Base-by-base conservation (phyloP, 1,140 invertebrate genomes). In the Bombus polaris region DNA sequence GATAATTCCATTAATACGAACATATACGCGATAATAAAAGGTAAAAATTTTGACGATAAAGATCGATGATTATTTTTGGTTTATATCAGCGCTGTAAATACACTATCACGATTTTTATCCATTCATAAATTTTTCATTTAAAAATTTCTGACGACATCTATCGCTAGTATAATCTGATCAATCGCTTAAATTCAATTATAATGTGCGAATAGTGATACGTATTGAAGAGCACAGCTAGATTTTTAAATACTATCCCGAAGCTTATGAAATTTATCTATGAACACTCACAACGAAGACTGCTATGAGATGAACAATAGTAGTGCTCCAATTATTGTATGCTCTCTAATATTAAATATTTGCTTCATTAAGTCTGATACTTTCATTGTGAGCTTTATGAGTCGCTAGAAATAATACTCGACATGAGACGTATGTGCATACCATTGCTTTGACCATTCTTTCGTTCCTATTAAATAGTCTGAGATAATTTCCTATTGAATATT, bases 1-100 rank as follows among this genome's bases (percentile, higher is more conserved):
- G 72, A 66, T 83, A 35, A 75, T 39, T 68, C 22, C 28, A 47
- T 66, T 75, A 62, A 53, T 74, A 32, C 25, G n/a, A n/a, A 25
- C 35, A 28, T 66, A 32, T 22, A n/a, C 2, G 10, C 35, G 79
- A 81, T 72, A 59, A 81, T 59, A 25, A 42, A 39, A 42, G 6
- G 37, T 72, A 59, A 10, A 18, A 37, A 44, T 35, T 39, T 18
- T 12, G 13, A 44, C 22, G 47, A 47, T 65, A 74, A 62, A 81
- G 65, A 65, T 62, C 4, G 13, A 9, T 8, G 3, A 28, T 32
- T 35, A n/a, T n/a, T 28, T 53, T 59, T 6, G 25, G 2, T 42
- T 39, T 22, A 28, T 25, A 6, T 32, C 25, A 37, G 3, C 9
- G 25, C 13, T 12, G n/a, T 22, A 32, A 39, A 35, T 53, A 28